These are phyloP conservation scores for Rhineura floridana DNA, from an alignment of 2,113 vertebrate genomes.

Conservation along the genomic window DNA sequence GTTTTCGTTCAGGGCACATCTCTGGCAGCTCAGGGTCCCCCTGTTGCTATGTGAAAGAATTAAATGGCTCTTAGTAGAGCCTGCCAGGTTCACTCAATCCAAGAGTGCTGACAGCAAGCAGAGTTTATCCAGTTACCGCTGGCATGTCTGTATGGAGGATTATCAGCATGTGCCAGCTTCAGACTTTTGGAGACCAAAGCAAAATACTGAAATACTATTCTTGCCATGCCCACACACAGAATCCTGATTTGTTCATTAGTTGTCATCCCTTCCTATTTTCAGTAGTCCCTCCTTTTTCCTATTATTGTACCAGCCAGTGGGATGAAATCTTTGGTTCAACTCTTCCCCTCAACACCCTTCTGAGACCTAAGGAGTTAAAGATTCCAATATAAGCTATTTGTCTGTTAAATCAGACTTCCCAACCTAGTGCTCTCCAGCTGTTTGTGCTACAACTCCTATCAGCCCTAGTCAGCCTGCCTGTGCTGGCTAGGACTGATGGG, in stretches of 20 bases:
- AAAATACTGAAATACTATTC: neutral
- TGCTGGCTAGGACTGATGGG: too few relatives aligned
- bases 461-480: too few relatives aligned
- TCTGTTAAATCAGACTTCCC: too few relatives aligned
- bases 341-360: neutral
- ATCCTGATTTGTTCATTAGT: neutral
- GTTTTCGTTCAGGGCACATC: slow-evolving; percentile 40
- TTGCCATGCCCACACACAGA: neutral
- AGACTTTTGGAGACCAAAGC: neutral
- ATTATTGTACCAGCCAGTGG: neutral
- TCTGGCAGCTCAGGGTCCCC: slow-evolving; percentile 1
- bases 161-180: neutral
- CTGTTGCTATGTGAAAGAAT: neutral
- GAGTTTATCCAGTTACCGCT: neutral
- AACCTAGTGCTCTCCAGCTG: too few relatives aligned
- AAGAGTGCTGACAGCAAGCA: neutral
- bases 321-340: neutral
- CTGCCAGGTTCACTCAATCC: neutral
- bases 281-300: neutral
- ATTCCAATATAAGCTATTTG: neutral
- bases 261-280: neutral
- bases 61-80: neutral
- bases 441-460: too few relatives aligned
- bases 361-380: neutral
- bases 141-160: neutral